phyloP scores from a whole-genome alignment of 1,140 invertebrate species.

The Condylostylus longicornis region DNA sequence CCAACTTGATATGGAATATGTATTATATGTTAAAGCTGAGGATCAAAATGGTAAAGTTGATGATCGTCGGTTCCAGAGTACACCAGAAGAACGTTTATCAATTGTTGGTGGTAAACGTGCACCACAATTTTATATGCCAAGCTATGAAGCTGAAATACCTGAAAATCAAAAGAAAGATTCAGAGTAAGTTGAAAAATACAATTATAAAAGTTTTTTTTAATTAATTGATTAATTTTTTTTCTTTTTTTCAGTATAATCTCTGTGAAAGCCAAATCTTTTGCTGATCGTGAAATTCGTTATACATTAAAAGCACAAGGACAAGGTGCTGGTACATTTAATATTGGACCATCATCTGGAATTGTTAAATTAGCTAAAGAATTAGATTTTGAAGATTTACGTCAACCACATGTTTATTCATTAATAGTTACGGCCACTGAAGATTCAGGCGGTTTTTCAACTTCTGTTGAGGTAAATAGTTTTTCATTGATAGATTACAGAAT shows the following conservation, averaged over 20 bases:
- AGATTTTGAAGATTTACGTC: slow-evolving; percentile 84
- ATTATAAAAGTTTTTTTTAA: background rate
- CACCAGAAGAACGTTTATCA: slow-evolving; percentile 75
- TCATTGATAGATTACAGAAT: no score
- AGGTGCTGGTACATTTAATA: slow-evolving; percentile 88
- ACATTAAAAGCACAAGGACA: slow-evolving; percentile 85
- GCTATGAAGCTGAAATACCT: slow-evolving; percentile 85
- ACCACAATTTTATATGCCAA: slow-evolving; percentile 86
- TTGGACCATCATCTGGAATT: slow-evolving; percentile 82
- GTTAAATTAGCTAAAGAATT: slow-evolving; percentile 88
- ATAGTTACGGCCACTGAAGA: slow-evolving; percentile 89
- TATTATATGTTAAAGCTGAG: slow-evolving; percentile 88
- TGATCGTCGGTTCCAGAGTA: slow-evolving; percentile 76
- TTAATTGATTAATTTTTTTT: background rate
- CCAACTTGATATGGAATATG: slow-evolving; percentile 90
- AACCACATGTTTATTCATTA: slow-evolving; percentile 82
- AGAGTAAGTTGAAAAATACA: slow-evolving; percentile 50
- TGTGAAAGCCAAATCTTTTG: slow-evolving; percentile 90
- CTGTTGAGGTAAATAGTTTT: slow-evolving; percentile 60
- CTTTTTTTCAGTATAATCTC: slow-evolving; percentile 56
- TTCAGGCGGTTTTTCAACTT: slow-evolving; percentile 87
- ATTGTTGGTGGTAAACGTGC: slow-evolving; percentile 87
- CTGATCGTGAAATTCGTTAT: slow-evolving; percentile 85
- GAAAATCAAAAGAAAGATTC: slow-evolving; percentile 94
- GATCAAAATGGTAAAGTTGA: slow-evolving; percentile 83